Percentiles rank a stretch among this genome's conserved stretches.
Conservation (phyloP, 2,113 vertebrate species). For the Ondatra zibethicus region DNA sequence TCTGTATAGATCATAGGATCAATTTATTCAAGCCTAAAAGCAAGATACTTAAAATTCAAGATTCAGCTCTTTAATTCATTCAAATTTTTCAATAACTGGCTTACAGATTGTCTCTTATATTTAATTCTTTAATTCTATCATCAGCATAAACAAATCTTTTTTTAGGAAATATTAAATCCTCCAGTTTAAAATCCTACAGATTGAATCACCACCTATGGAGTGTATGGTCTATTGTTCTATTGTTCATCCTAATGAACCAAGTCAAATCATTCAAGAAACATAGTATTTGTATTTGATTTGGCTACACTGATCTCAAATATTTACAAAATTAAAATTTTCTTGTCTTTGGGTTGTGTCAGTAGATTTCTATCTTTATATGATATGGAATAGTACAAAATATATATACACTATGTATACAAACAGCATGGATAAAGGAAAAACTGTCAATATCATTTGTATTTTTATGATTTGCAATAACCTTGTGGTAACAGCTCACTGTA, state of each 20-base stretch:
- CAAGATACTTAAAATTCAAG: background rate
- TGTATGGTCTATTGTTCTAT: background rate
- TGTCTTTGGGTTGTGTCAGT: background rate
- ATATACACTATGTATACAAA: background rate
- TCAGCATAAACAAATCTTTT: constrained; percentile 1
- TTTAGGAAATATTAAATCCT: background rate
- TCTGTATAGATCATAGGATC: background rate
- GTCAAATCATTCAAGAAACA: background rate
- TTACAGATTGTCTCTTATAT: background rate
- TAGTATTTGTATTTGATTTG: background rate
- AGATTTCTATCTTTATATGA: background rate
- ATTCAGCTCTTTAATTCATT: background rate
- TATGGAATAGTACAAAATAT: background rate
- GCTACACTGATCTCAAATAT: background rate
- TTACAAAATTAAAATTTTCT: constrained; percentile 4
- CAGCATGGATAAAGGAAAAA: background rate
- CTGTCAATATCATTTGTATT: background rate
- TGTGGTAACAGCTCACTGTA: background rate
- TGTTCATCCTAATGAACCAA: background rate
- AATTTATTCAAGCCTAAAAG: background rate
- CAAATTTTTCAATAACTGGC: background rate
- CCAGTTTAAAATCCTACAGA: background rate
- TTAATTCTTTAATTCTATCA: background rate
- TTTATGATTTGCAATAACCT: background rate
- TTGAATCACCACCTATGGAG: background rate